Percentiles rank a stretch among this genome's conserved stretches.
These are phyloP conservation scores for Eristalinus sepulchralis DNA, from an alignment of 2,888 invertebrate species.

Conservation along the genomic window DNA sequence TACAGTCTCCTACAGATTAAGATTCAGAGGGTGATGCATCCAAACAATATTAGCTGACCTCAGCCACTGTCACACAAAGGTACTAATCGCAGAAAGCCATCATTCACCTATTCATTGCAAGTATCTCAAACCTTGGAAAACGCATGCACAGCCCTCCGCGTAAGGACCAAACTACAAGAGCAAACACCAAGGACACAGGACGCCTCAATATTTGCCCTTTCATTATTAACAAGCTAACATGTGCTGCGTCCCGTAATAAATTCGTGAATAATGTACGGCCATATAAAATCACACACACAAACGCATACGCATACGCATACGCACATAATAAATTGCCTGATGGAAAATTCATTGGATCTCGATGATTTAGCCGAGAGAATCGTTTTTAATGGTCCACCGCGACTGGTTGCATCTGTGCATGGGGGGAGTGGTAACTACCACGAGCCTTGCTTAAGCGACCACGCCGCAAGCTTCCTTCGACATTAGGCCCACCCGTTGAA, in stretches of 20 bases:
- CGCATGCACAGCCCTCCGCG: too few species aligned
- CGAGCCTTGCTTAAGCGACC: neutral
- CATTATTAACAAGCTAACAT: conserved; percentile 55
- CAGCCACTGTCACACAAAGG: too few species aligned
- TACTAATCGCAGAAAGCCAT: too few species aligned
- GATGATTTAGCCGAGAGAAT: neutral
- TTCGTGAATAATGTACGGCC: conserved; percentile 48
- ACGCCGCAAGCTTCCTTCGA: neutral
- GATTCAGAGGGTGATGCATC: too few species aligned
- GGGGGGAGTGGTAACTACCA: neutral
- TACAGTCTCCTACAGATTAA: too few species aligned
- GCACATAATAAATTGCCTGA: conserved; percentile 37
- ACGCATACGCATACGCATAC: neutral
- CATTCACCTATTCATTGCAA: too few species aligned
- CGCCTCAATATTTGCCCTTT: conserved; percentile 40
- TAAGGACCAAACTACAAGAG: conserved; percentile 50
- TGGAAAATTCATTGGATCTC: conserved; percentile 34
- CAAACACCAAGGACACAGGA: conserved; percentile 17
- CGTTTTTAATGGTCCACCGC: neutral
- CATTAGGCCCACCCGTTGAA: neutral
- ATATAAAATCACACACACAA: neutral
- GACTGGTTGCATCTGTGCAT: neutral
- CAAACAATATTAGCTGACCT: too few species aligned
- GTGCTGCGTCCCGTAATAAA: conserved; percentile 40
- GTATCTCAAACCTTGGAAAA: too few species aligned